These are phyloP conservation scores for Aradophagus sp. DNA, from an alignment of 1,140 invertebrate species.

Conservation along the genomic window DNA sequence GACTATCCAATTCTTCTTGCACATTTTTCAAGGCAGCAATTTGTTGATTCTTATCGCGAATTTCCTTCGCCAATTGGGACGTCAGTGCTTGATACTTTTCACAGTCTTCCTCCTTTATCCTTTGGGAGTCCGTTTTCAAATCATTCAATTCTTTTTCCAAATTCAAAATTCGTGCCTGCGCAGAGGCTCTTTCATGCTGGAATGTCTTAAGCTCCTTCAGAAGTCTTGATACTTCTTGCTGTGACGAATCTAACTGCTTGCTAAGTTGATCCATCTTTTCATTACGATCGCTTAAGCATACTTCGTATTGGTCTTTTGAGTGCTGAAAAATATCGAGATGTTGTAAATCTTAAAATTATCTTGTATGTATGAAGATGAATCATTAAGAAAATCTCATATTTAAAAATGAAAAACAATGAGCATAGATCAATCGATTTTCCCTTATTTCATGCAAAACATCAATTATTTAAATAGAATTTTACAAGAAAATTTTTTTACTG, in stretches of 20 bases:
- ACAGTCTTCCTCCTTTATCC: conserved; percentile 46
- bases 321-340: too few relatives aligned
- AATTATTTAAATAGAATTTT: too few relatives aligned
- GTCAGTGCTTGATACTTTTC: conserved; percentile 52
- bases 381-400: too few relatives aligned
- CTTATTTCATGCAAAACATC: too few relatives aligned
- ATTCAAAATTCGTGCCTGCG: conserved; percentile 56
- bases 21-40: conserved; percentile 60
- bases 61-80: conserved; percentile 60
- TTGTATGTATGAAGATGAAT: too few relatives aligned
- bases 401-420: too few relatives aligned
- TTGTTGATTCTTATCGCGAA: conserved; percentile 59
- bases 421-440: too few relatives aligned
- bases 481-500: too few relatives aligned
- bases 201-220: conserved; percentile 63
- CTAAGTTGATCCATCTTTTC: conserved; percentile 52
- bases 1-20: conserved; percentile 63
- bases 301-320: conserved; percentile 49
- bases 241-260: conserved; percentile 56
- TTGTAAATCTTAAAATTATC: too few relatives aligned
- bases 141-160: conserved; percentile 62
- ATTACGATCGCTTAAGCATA: conserved; percentile 18
- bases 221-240: conserved; percentile 59
- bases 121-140: conserved; percentile 52
- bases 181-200: conserved; percentile 61